Conservation (phyloP, 2,888 invertebrate genomes). For the Hypolimnas misippus region DNA sequence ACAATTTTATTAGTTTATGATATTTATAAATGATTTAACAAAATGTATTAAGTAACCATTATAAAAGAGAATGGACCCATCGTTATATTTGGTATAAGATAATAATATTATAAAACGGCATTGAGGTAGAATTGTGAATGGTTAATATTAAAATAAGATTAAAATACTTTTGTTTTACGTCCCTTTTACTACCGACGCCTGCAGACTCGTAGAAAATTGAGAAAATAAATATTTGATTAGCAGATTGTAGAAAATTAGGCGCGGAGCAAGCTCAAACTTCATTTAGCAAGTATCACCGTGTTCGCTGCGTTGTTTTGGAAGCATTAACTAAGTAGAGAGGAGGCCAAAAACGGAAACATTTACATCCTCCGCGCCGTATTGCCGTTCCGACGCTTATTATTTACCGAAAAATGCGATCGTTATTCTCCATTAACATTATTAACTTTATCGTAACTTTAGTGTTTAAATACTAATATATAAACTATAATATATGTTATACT, state of each 20-base stretch:
- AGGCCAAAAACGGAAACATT: conserved; percentile 80
- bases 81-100: not conserved
- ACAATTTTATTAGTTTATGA: too few relatives aligned
- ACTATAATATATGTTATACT: too few relatives aligned
- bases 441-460: conserved; percentile 27
- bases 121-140: not conserved
- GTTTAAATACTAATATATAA: too few relatives aligned
- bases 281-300: conserved; percentile 51
- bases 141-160: conserved; percentile 4
- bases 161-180: conserved; percentile 4
- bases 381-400: conserved; percentile 51
- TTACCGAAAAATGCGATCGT: conserved; percentile 35
- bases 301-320: conserved; percentile 74
- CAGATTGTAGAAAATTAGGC: conserved; percentile 41
- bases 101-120: not conserved
- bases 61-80: too few relatives aligned
- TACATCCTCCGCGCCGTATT: conserved; percentile 63
- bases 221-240: conserved; percentile 41
- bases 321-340: conserved; percentile 81
- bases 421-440: conserved; percentile 34
- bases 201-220: conserved; percentile 29
- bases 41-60: too few relatives aligned
- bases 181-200: conserved; percentile 2
- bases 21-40: too few relatives aligned
- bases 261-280: conserved; percentile 45